A percentile compares a stretch with the other conserved stretches of the same genome.
phyloP scores from a whole-genome alignment of 2,113 vertebrate species.

The Engraulis encrasicolus region DNA sequence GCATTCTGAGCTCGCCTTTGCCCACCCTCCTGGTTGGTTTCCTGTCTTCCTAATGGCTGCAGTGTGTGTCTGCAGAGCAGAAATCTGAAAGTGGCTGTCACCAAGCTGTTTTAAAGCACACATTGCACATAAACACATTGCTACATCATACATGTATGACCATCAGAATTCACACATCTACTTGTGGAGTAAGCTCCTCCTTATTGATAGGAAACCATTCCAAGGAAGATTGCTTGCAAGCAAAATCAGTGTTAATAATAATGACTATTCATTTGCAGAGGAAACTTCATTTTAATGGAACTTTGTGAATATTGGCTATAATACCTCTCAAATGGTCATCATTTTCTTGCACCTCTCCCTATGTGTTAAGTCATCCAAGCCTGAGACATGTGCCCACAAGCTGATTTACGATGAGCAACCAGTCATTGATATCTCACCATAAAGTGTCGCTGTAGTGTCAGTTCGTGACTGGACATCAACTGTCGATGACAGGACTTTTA shows the following conservation, averaged over 20 bases:
- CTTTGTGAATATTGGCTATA: no score
- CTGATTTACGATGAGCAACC: neutral
- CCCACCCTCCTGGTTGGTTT: conserved; percentile 58
- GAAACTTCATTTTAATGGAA: neutral
- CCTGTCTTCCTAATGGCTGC: conserved; percentile 41
- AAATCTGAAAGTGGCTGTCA: neutral
- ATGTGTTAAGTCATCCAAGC: neutral
- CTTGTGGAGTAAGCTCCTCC: neutral
- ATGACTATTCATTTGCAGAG: neutral
- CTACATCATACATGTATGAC: conserved; percentile 1
- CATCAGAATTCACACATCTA: neutral
- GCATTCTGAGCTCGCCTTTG: conserved; percentile 47
- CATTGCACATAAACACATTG: neutral
- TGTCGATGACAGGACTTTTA: neutral
- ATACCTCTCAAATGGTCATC: neutral
- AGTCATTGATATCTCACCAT: neutral
- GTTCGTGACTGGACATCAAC: neutral
- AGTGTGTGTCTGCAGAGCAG: conserved; percentile 6
- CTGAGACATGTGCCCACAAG: neutral
- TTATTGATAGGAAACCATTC: neutral
- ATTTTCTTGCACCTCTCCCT: neutral
- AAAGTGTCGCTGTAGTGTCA: neutral
- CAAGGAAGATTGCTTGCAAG: neutral
- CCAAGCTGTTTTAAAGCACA: neutral
- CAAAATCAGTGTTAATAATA: neutral